Evolutionary conservation across 2,113 vertebrate genomes (phyloP).

Genomic region (Rhinichthys klamathensis): DNA sequence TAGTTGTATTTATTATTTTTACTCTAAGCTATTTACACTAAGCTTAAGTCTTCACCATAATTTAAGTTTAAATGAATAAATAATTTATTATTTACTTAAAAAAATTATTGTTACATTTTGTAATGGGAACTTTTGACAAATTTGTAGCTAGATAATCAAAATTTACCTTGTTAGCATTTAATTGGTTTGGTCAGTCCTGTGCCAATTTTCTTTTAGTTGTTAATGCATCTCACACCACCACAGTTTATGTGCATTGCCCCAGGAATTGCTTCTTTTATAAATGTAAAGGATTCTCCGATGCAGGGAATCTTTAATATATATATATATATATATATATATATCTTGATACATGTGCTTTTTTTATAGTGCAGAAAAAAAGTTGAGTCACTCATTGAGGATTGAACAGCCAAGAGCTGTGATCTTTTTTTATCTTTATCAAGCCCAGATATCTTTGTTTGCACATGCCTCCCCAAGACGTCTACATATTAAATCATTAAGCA

Average conservation of each 20-base stretch:
- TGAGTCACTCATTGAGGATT: conserved; percentile 33
- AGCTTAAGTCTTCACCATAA: too few relatives aligned
- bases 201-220: neutral
- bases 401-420: neutral
- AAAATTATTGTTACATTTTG: neutral
- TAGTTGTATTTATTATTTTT: neutral
- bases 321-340: neutral
- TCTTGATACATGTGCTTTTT: neutral
- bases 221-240: neutral
- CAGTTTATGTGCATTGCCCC: neutral
- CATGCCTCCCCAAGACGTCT: conserved; percentile 23
- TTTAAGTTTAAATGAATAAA: neutral
- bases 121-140: neutral
- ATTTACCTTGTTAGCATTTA: neutral
- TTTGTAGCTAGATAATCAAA: neutral
- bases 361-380: neutral
- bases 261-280: neutral
- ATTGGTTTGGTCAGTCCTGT: neutral
- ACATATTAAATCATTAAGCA: conserved; percentile 48
- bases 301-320: neutral
- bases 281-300: neutral
- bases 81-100: neutral
- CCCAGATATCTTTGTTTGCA: conserved; percentile 23
- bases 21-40: too few relatives aligned
- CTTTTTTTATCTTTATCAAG: neutral